Conservation (phyloP, 2,113 vertebrate genomes). For the Alligator sinensis region DNA sequence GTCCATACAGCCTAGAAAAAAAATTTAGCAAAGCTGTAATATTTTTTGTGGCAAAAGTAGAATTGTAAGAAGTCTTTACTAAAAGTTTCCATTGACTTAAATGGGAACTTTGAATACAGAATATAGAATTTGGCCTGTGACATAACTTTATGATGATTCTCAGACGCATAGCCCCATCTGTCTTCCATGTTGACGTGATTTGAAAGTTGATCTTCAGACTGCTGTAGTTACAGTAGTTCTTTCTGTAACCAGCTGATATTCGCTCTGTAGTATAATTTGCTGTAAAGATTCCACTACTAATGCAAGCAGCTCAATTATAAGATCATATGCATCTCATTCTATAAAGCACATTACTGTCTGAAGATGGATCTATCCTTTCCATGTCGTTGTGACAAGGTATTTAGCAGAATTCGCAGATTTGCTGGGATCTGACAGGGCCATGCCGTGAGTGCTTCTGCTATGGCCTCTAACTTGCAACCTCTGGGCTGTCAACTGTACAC, state of each 20-base stretch:
- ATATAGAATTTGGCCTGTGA: background rate
- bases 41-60: background rate
- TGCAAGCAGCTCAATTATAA: background rate
- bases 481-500: too few species aligned
- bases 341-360: slow-evolving; percentile 6
- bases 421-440: too few species aligned
- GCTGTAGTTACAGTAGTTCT: background rate
- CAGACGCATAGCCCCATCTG: accelerated
- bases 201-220: background rate
- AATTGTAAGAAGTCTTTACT: background rate
- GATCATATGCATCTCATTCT: accelerated
- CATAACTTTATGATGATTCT: background rate
- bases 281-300: slow-evolving; percentile 21
- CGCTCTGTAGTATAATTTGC: slow-evolving; percentile 16
- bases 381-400: too few species aligned
- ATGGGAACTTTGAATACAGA: background rate
- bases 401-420: too few species aligned
- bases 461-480: too few species aligned
- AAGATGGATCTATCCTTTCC: too few species aligned
- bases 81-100: background rate
- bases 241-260: slow-evolving; percentile 22
- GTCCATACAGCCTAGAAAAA: background rate
- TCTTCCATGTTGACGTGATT: background rate
- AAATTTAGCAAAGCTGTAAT: background rate
- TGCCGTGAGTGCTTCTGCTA: too few species aligned